Conservation (phyloP, 2,888 invertebrate species). For the Torymus aiolomorphi region DNA sequence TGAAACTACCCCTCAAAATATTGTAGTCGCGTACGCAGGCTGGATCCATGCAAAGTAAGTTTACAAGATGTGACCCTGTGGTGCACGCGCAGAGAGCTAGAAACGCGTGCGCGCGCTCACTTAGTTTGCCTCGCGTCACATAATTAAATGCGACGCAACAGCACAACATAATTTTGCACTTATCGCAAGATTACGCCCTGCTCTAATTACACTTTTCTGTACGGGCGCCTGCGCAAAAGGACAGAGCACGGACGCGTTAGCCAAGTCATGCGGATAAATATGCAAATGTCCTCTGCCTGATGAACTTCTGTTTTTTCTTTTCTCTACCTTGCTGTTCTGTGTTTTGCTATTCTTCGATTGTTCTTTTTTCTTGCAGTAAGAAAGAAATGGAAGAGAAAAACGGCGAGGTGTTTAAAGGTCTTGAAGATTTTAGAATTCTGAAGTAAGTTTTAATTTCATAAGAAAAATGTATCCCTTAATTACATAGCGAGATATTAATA, state of each 20-base stretch:
- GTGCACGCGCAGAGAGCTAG: background rate
- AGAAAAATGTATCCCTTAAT: too few relatives aligned
- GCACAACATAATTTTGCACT: slow-evolving; percentile 52
- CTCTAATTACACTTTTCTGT: slow-evolving; percentile 53
- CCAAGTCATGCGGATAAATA: slow-evolving; percentile 40
- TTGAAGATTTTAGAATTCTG: too few relatives aligned
- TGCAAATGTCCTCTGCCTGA: slow-evolving; percentile 12
- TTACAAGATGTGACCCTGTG: slow-evolving; percentile 33
- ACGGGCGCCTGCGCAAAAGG: background rate
- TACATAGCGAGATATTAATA: too few relatives aligned
- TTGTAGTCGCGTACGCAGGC: background rate
- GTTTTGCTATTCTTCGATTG: background rate
- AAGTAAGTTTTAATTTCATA: too few relatives aligned
- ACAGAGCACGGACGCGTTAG: background rate
- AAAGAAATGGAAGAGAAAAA: too few relatives aligned
- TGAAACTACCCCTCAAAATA: slow-evolving; percentile 5
- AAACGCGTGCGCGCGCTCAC: slow-evolving; percentile 17
- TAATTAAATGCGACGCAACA: slow-evolving; percentile 49
- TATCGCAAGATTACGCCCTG: slow-evolving; percentile 49
- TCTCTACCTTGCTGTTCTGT: background rate
- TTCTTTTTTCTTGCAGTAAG: background rate
- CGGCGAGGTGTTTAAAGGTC: too few relatives aligned
- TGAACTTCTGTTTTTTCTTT: slow-evolving; percentile 3
- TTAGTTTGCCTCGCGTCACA: slow-evolving; percentile 37
- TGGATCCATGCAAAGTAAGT: slow-evolving; percentile 48